Percentiles rank a stretch among this genome's conserved stretches.
These are phyloP conservation scores for Tetheella fluctuosa DNA, from an alignment of 2,888 invertebrate genomes.

Conservation along the genomic window DNA sequence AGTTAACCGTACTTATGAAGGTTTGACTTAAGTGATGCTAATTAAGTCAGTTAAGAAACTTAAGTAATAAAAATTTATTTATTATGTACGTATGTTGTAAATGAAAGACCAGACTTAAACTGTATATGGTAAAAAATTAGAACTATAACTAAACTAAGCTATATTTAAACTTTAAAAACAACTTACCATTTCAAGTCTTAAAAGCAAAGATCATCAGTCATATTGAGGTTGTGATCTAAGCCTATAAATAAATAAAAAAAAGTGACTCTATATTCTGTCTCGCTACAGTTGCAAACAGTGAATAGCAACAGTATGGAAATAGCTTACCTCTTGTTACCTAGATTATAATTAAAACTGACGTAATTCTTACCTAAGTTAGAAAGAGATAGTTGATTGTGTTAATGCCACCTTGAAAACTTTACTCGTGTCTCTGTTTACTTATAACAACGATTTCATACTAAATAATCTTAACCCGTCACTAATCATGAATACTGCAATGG, in stretches of 20 bases:
- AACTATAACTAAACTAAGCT: too few species aligned
- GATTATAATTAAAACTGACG: constrained; percentile 3
- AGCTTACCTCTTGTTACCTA: neutral
- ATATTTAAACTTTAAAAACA: too few species aligned
- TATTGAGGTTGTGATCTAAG: too few species aligned
- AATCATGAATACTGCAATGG: neutral
- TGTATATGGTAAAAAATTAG: too few species aligned
- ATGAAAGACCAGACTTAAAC: too few species aligned
- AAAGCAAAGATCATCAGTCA: too few species aligned
- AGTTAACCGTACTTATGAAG: neutral
- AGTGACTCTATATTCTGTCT: neutral
- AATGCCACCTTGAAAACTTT: neutral
- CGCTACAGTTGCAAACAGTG: neutral
- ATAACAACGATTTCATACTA: neutral
- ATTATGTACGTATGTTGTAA: too few species aligned
- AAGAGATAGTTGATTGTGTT: neutral
- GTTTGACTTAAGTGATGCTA: too few species aligned
- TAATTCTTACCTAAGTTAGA: neutral
- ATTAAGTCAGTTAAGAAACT: too few species aligned
- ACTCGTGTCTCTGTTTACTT: constrained; percentile 1
- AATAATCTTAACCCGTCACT: neutral
- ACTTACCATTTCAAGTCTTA: too few species aligned
- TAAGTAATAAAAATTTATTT: too few species aligned
- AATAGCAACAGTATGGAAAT: constrained; percentile 4
- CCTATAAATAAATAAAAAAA: too few species aligned